Base-by-base conservation (phyloP, 2,113 vertebrate genomes). In the Melanostigma gelatinosum region DNA sequence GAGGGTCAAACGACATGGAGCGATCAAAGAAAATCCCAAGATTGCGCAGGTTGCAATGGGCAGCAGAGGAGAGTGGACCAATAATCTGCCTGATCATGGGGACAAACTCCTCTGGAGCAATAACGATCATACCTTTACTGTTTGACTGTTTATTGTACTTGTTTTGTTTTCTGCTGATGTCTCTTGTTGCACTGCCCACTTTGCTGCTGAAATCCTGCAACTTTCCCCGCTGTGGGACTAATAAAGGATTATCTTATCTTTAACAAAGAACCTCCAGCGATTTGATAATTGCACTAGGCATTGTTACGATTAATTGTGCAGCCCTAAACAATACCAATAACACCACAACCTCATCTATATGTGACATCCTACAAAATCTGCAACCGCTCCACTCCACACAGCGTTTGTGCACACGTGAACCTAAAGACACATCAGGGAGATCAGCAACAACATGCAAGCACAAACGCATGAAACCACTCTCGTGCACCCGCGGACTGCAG, bases 341-440 rank as follows among this genome's bases (percentile, higher is more conserved):
- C 11, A 48, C n/a, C 61, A 57, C 22, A 62, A 29, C 48, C 70
- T 73, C 42, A 52, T 77, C 50, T 62, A 24, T 44, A 75, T 57
- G 73, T 54, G 32, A 44, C 36, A 72, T n/a, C 38, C 48, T 67
- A 55, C 42, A 63, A 78, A 86, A 83, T 55, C 16, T 74, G 60
- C 38, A 74, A 65, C 13, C 48, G 61, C 22, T 50, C 9, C 40
- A 73, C 27, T 46, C 38, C 40, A 71, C 5, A 24, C 7, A 13
- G 3, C 27, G 9, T 29, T 70, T 48, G 27, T 27, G 15, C 58
- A 55, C 38, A 44, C 4, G 40, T 9, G 0, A 4, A 57, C 36
- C 20, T 22, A 58, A 52, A 63, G 27, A 63, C 29, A 67, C 16
- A 12, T 18, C 16, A 20, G 29, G 8, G 15, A 24, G 24, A 64